Evolutionary conservation across 2,113 vertebrate species (phyloP).

Genomic region (Clarias macrocephalus): DNA sequence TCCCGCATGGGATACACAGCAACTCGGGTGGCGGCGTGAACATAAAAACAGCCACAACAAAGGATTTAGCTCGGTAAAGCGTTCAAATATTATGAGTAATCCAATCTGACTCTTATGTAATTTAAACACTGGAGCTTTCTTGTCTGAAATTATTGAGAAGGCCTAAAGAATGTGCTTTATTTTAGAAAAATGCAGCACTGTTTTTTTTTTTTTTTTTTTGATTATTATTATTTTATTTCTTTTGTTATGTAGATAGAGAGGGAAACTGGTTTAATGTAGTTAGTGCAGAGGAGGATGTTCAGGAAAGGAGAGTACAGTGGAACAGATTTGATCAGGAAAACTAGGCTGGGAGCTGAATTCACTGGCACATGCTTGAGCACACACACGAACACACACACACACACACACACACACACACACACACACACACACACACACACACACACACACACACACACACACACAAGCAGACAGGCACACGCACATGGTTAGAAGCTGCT

Average conservation of each 20-base stretch:
- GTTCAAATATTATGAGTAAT: not conserved
- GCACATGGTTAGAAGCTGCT: conserved; percentile 1
- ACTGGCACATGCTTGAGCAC: not conserved
- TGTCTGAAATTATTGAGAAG: not conserved
- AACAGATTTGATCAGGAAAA: conserved; percentile 24
- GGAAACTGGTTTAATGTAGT: not conserved
- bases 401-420: not conserved
- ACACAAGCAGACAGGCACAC: not conserved
- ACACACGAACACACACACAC: not conserved
- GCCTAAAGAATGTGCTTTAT: not conserved
- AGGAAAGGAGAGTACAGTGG: not conserved
- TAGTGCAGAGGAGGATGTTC: not conserved
- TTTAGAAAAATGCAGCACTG: not conserved
- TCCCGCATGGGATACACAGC: not conserved
- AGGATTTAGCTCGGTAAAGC: not conserved
- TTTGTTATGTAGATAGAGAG: not conserved
- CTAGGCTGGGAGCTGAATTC: conserved; percentile 1
- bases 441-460: not conserved
- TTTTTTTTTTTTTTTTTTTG: not conserved
- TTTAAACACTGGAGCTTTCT: not conserved
- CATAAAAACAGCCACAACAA: not conserved
- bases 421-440: not conserved
- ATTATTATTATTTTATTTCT: too few relatives aligned
- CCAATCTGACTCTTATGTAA: not conserved
- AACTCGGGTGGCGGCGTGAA: not conserved